These are phyloP conservation scores for Calypte anna DNA, from an alignment of 2,113 vertebrate genomes.

Conservation along the genomic window DNA sequence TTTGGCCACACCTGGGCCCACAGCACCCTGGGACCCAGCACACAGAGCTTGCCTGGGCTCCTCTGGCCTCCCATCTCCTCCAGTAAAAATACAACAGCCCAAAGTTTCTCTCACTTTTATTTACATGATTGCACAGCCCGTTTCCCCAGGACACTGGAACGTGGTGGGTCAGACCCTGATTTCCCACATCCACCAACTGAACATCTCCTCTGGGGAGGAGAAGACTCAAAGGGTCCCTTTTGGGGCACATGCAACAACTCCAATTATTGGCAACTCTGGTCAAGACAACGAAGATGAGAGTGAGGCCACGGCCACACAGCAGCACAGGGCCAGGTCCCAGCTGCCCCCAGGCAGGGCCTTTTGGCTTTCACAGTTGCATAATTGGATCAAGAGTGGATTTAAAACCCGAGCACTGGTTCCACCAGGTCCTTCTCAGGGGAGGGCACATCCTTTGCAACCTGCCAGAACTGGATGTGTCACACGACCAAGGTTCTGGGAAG, in stretches of 20 bases:
- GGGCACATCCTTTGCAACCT: rapidly evolving
- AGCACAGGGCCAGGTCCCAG: background rate
- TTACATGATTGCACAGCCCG: conserved; percentile 62
- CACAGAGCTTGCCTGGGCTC: rapidly evolving
- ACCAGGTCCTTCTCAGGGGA: background rate
- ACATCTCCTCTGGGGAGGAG: background rate
- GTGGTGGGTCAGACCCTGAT: background rate
- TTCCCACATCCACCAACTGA: background rate
- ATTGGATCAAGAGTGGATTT: background rate
- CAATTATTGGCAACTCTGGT: background rate
- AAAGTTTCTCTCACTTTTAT: conserved; percentile 56
- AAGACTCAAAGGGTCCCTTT: background rate
- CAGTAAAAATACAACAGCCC: conserved; percentile 4
- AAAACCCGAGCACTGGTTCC: background rate
- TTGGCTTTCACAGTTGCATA: conserved; percentile 21
- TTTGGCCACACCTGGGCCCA: background rate
- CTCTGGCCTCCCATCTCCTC: background rate
- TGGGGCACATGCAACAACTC: conserved; percentile 17
- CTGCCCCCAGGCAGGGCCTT: background rate
- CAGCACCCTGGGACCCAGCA: background rate
- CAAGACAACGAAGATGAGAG: background rate
- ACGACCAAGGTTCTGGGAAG: background rate
- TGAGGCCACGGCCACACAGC: rapidly evolving
- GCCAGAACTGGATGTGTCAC: background rate
- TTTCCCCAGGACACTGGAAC: conserved; percentile 31